Conservation (phyloP, 2,797 vertebrate species). For the Hephaestus fuliginosus region DNA sequence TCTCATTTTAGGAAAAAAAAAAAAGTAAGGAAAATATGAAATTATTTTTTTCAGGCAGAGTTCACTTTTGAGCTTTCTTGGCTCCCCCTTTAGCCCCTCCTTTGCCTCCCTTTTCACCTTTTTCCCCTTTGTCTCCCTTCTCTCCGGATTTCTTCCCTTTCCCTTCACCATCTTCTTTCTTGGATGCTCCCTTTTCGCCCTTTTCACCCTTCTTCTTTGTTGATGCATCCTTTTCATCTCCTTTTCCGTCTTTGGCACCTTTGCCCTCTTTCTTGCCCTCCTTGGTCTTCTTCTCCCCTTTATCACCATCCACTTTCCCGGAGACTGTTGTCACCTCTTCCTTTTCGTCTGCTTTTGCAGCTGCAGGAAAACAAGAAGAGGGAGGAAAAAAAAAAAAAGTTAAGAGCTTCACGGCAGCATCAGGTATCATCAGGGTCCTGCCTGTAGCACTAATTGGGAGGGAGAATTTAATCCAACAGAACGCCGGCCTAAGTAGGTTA, state of each 20-base stretch:
- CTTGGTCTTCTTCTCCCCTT: slow-evolving; percentile 85
- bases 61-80: slow-evolving; percentile 85
- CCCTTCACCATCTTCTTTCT: slow-evolving; percentile 68
- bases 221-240: slow-evolving; percentile 66
- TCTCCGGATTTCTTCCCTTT: slow-evolving; percentile 71
- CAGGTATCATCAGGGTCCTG: slow-evolving; percentile 15
- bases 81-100: slow-evolving; percentile 78
- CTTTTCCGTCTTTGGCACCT: slow-evolving; percentile 78
- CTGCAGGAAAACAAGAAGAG: slow-evolving; percentile 65
- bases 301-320: slow-evolving; percentile 88
- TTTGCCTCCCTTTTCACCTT: slow-evolving; percentile 68
- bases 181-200: slow-evolving; percentile 59
- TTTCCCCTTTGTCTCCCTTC: slow-evolving; percentile 65
- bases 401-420: slow-evolving; percentile 9
- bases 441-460: slow-evolving; percentile 33
- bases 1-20: slow-evolving; percentile 64
- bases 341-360: slow-evolving; percentile 76
- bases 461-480: slow-evolving; percentile 30
- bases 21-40: slow-evolving; percentile 44
- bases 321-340: slow-evolving; percentile 83
- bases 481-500: slow-evolving; percentile 48
- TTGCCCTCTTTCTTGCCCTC: slow-evolving; percentile 86
- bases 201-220: slow-evolving; percentile 77
- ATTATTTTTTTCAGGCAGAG: slow-evolving; percentile 40
- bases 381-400: background rate